Evolutionary conservation across 2,888 invertebrate genomes (phyloP).

Genomic region (Venusia cambrica): DNA sequence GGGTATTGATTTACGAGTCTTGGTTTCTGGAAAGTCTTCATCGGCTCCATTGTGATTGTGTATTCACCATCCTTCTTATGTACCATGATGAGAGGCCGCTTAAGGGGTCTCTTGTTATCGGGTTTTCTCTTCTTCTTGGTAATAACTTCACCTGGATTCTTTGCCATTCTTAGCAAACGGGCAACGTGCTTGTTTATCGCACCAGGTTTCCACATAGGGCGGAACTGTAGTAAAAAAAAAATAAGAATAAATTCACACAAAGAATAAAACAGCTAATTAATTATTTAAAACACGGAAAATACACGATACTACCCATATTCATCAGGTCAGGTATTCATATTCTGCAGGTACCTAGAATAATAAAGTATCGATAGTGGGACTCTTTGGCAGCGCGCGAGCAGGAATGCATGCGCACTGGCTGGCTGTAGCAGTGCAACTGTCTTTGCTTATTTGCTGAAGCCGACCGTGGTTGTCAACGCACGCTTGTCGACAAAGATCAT

Average conservation of each 20-base stretch:
- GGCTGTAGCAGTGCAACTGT: no score
- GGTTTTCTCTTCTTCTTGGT: conserved; percentile 56
- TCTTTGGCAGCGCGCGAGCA: no score
- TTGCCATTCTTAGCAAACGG: conserved; percentile 59
- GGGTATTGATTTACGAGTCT: conserved; percentile 63
- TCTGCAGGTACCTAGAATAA: no score
- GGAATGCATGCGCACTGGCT: no score
- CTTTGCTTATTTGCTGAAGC: no score
- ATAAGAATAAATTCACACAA: conserved; percentile 35
- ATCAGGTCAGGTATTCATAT: no score
- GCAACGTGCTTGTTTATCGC: conserved; percentile 65
- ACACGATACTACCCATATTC: no score
- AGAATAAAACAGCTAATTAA: no score
- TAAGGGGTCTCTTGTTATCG: conserved; percentile 53
- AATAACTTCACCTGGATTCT: conserved; percentile 53
- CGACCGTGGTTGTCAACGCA: no score
- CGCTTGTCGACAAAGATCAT: no score
- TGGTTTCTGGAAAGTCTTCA: conserved; percentile 57
- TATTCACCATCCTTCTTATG: conserved; percentile 69
- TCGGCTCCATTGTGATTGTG: conserved; percentile 69
- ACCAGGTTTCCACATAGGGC: conserved; percentile 69
- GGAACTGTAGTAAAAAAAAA: conserved; percentile 58
- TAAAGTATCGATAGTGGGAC: no score
- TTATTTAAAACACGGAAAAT: no score
- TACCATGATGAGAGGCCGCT: conserved; percentile 61